Evolutionary conservation across 2,888 invertebrate species (phyloP).

Genomic region (Nephrocerus scutellatus): DNA sequence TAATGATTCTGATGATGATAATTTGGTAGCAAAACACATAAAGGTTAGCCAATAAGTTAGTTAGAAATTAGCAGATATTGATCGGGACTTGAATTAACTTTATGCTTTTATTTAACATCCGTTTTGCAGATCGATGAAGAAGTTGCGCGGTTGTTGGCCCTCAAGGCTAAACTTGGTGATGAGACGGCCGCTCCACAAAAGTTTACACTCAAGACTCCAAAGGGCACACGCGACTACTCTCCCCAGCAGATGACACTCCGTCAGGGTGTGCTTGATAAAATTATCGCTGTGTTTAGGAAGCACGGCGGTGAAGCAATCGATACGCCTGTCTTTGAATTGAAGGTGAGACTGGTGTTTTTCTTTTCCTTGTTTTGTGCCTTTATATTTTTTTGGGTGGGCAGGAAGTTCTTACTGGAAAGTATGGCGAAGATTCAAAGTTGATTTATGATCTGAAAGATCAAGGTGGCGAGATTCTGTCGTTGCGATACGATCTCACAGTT

Average conservation of each 20-base stretch:
- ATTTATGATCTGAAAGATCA: slow-evolving; percentile 98
- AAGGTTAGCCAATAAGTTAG: slow-evolving; percentile 42
- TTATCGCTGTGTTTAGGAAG: slow-evolving; percentile 82
- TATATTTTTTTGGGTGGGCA: slow-evolving; percentile 38
- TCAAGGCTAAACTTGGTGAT: slow-evolving; percentile 67
- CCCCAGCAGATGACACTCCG: slow-evolving; percentile 93
- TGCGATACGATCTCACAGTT: slow-evolving; percentile 96
- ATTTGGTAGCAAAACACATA: slow-evolving; percentile 32
- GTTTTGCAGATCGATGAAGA: slow-evolving; percentile 71
- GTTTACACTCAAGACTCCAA: slow-evolving; percentile 82
- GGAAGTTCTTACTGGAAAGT: slow-evolving; percentile 97
- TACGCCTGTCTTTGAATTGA: slow-evolving; percentile 95
- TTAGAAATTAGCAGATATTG: slow-evolving; percentile 2
- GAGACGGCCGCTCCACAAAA: slow-evolving; percentile 61
- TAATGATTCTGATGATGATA: slow-evolving; percentile 35
- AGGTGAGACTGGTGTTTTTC: slow-evolving; percentile 53
- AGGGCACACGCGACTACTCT: slow-evolving; percentile 90
- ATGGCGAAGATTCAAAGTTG: slow-evolving; percentile 98
- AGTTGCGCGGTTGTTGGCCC: slow-evolving; percentile 69
- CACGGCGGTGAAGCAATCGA: slow-evolving; percentile 98
- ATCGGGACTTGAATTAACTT: slow-evolving; percentile 11
- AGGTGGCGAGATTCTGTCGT: slow-evolving; percentile 92
- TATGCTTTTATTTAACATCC: slow-evolving; percentile 4
- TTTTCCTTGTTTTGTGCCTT: slow-evolving; percentile 4
- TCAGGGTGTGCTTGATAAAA: slow-evolving; percentile 76